Conservation (phyloP, 2,113 vertebrate genomes). For the Cyprinodon variegatus region DNA sequence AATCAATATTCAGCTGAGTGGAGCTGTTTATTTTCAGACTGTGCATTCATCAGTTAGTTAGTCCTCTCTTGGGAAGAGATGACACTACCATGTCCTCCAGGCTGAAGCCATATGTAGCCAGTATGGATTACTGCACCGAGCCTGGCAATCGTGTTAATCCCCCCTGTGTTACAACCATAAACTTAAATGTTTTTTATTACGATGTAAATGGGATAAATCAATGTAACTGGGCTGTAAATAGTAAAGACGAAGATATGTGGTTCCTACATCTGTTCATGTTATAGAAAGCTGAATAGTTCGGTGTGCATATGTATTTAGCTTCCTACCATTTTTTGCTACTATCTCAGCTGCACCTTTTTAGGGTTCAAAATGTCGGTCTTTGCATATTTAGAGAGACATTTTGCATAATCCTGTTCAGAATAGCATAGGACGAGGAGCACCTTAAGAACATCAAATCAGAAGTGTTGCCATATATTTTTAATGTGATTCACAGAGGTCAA, state of each 20-base stretch:
- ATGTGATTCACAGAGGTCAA: too few species aligned
- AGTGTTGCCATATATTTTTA: not conserved
- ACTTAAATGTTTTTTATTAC: not conserved
- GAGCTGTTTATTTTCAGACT: constrained; percentile 57
- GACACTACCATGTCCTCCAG: constrained; percentile 49
- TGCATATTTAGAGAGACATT: not conserved
- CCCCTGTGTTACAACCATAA: not conserved
- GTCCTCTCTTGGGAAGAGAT: constrained; percentile 53
- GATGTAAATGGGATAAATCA: not conserved
- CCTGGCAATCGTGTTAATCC: not conserved
- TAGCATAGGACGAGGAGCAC: not conserved
- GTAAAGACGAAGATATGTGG: not conserved
- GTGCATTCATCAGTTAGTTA: constrained; percentile 53
- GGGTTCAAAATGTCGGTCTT: too few species aligned
- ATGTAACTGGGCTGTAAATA: not conserved
- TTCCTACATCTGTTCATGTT: not conserved
- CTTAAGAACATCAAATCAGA: too few species aligned
- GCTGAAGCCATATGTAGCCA: constrained; percentile 44
- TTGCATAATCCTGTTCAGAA: not conserved
- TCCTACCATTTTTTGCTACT: too few species aligned
- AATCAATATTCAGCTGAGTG: constrained; percentile 63
- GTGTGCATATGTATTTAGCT: not conserved
- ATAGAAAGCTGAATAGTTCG: not conserved
- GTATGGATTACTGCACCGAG: constrained; percentile 27
- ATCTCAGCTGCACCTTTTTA: too few species aligned